Conservation (phyloP, 2,888 invertebrate genomes). For the Xylocampa areola region DNA sequence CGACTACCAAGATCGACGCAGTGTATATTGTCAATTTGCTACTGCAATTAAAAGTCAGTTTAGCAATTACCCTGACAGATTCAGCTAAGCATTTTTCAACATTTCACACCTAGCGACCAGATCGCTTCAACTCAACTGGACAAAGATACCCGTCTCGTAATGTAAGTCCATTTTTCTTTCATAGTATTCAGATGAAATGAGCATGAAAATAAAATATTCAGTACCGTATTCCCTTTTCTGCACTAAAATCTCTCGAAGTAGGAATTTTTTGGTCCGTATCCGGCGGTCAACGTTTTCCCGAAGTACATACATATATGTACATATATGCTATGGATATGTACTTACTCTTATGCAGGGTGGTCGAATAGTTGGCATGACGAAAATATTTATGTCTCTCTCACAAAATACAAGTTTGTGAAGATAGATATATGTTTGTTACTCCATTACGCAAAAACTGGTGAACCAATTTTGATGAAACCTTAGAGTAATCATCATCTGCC, state of each 20-base stretch:
- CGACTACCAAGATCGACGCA: too few species aligned
- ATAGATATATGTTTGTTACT: too few species aligned
- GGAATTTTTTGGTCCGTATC: conserved; percentile 34
- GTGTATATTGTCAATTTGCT: too few species aligned
- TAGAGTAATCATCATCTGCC: too few species aligned
- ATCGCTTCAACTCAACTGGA: not conserved
- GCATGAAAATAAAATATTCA: conserved; percentile 45
- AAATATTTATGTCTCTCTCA: too few species aligned
- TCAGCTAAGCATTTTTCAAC: conserved; percentile 20
- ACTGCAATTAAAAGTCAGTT: too few species aligned
- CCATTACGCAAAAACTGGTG: too few species aligned
- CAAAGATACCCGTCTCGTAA: conserved; percentile 4
- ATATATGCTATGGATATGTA: conserved; percentile 29
- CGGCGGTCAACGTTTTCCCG: conserved; percentile 30
- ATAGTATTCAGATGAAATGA: conserved; percentile 42
- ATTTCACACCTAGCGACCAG: conserved; percentile 2
- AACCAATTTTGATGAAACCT: too few species aligned
- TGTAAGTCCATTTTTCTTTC: conserved; percentile 25
- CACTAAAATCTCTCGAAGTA: conserved; percentile 34
- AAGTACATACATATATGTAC: not conserved
- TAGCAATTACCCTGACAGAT: too few species aligned
- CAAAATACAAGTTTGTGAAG: too few species aligned
- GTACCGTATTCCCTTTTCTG: conserved; percentile 17
- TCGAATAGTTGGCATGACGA: too few species aligned
- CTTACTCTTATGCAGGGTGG: too few species aligned